Percentiles rank a stretch among this genome's conserved stretches.
Conservation (phyloP, 1,140 invertebrate species). For the Bombyx mandarina region DNA sequence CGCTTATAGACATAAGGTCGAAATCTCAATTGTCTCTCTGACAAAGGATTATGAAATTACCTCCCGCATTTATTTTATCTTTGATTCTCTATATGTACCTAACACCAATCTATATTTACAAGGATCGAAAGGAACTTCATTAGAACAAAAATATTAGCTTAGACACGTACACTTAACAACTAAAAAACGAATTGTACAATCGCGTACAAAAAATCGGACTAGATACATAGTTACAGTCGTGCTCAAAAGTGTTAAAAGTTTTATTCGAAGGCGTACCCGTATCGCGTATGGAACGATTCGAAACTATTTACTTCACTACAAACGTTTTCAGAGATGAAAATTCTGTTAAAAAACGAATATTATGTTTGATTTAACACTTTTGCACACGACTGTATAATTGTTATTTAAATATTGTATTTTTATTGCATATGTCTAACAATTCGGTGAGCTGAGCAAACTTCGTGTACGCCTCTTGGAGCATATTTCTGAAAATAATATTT, state of each 20-base stretch:
- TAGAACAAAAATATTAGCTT: slow-evolving; percentile 12
- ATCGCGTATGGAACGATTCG: neutral
- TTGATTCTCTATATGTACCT: too few relatives aligned
- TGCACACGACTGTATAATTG: slow-evolving; percentile 25
- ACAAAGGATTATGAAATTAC: too few relatives aligned
- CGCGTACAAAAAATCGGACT: slow-evolving; percentile 31
- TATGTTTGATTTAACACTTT: slow-evolving; percentile 9
- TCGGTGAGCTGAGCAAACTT: slow-evolving; percentile 41
- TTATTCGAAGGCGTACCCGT: neutral
- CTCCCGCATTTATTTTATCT: too few relatives aligned
- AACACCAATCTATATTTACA: neutral
- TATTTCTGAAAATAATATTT: slow-evolving; percentile 26
- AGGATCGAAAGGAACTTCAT: slow-evolving; percentile 34
- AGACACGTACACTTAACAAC: too few relatives aligned
- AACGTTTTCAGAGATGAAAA: neutral
- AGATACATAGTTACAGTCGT: slow-evolving; percentile 24
- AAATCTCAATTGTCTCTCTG: too few relatives aligned
- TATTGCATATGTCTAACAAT: slow-evolving; percentile 39
- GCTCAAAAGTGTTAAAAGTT: slow-evolving; percentile 15
- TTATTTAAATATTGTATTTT: slow-evolving; percentile 23
- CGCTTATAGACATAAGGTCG: too few relatives aligned
- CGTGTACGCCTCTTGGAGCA: slow-evolving; percentile 41
- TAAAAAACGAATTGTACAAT: too few relatives aligned
- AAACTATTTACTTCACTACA: neutral
- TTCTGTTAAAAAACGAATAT: neutral